Conservation (phyloP, 2,888 invertebrate genomes). For the Drosophila meridiana region DNA sequence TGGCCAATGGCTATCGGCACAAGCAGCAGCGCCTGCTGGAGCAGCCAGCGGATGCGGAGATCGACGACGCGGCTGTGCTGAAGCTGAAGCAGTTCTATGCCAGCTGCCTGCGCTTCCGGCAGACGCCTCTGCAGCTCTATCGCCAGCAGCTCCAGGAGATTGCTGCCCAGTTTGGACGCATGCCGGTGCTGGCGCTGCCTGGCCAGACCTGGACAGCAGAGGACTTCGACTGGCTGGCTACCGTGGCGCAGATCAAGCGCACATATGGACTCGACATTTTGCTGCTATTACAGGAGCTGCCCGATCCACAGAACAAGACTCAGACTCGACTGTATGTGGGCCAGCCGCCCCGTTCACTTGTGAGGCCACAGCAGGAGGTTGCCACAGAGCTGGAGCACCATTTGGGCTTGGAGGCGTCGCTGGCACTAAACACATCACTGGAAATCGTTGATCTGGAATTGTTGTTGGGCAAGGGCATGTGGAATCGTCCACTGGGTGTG, state of each 20-base stretch:
- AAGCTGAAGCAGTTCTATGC: conserved; percentile 80
- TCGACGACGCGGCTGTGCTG: conserved; percentile 50
- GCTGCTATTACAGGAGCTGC: conserved; percentile 60
- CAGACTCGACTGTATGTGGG: conserved; percentile 74
- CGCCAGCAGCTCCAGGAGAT: conserved; percentile 61
- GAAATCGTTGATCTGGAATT: conserved; percentile 73
- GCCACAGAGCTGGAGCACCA: conserved; percentile 56
- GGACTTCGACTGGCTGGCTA: conserved; percentile 77
- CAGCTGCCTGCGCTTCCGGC: conserved; percentile 70
- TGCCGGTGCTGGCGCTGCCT: conserved; percentile 68
- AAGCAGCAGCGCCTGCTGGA: conserved; percentile 74
- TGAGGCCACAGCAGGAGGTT: conserved; percentile 45
- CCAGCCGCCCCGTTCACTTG: conserved; percentile 65
- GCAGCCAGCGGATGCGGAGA: conserved; percentile 51
- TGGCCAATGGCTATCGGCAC: conserved; percentile 70
- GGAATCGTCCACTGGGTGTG: conserved; percentile 53
- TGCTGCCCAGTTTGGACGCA: conserved; percentile 72
- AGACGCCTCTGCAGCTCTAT: conserved; percentile 40
- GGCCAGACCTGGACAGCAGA: conserved; percentile 52
- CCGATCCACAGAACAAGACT: conserved; percentile 60
- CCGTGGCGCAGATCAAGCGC: conserved; percentile 74
- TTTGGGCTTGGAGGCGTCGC: conserved; percentile 56
- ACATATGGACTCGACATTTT: conserved; percentile 81
- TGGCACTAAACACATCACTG: conserved; percentile 61
- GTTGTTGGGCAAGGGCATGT: conserved; percentile 63